These are phyloP conservation scores for Drosophila quadrilineata DNA, from an alignment of 1,140 invertebrate genomes.

Conservation along the genomic window DNA sequence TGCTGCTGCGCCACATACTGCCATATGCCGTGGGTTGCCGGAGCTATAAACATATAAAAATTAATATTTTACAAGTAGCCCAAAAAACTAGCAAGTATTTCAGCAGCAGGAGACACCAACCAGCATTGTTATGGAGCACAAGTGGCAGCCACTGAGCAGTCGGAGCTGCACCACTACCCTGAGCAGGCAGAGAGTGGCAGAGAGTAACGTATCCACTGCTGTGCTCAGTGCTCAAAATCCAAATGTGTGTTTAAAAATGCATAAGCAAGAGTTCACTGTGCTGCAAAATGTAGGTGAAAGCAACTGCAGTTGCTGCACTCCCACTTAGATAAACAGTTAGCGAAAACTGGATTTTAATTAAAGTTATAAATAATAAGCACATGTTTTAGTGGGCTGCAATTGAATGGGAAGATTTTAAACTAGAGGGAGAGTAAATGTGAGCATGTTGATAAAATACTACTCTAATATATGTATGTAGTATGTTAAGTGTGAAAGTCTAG, in stretches of 20 bases:
- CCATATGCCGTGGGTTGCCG: constrained; percentile 10
- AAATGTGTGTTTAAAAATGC: constrained; percentile 67
- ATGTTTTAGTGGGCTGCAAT: too few relatives aligned
- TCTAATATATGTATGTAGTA: too few relatives aligned
- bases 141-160: neutral
- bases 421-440: too few relatives aligned
- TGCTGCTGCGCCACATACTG: constrained; percentile 14
- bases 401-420: too few relatives aligned
- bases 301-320: too few relatives aligned
- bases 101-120: too few relatives aligned
- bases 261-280: constrained; percentile 55
- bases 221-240: constrained; percentile 46
- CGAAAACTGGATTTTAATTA: constrained; percentile 59
- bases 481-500: too few relatives aligned
- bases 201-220: constrained; percentile 8
- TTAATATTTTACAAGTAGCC: constrained; percentile 72
- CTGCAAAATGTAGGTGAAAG: constrained; percentile 65
- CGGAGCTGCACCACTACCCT: neutral
- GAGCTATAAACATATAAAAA: constrained; percentile 66
- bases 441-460: too few relatives aligned
- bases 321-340: constrained; percentile 2
- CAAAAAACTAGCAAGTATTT: constrained; percentile 30
- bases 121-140: constrained; percentile 44
- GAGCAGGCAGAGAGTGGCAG: neutral
- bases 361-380: constrained; percentile 52